Evolutionary conservation across 2,888 invertebrate genomes (phyloP), one percentile per base, ranked within the genome.

Genomic region (Clepsis dumicolana): DNA sequence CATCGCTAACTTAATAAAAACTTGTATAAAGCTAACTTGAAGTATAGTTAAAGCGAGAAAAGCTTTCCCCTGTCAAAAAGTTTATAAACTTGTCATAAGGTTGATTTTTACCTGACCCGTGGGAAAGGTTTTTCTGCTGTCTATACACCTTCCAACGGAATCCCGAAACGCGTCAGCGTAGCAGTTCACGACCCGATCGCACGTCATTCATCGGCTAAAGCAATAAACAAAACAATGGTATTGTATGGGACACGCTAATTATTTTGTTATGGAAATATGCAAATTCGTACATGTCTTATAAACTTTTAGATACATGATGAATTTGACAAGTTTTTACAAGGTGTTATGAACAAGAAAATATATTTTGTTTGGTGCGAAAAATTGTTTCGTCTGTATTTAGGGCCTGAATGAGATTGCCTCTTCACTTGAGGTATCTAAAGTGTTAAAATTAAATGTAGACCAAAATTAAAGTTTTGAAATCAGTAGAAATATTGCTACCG

Each of bases 241-340:
- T 48, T 21, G 48, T 21, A 48, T 48, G 48, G 48, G 10, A 21
- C 12, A 21, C 10, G 48, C 21, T 48, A 48, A 48, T 48, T 48
- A 1, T 16, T 16, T 44, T 44, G 16, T 16, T 44, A 8, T 44
- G 41, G 41, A 18, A 44, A 16, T 44, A 2, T 10, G 21, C 48
- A 1, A 2, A 48, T 21, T 44, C 0, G 8, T 18, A 48, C 12
- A 21, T 48, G 16, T 7, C 5, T 44, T 2, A 3, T 48, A 48
- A 48, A 48, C 21, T 21, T 2, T 21, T 48, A 48, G n/a, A 48
- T 12, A 48, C 21, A 21, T 21, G 12, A 48, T 21, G 48, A 21
- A 48, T 48, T 48, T 48, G 48, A 21, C 48, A 48, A 48, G 48
- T 48, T 48, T 21, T 48, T 48, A 12, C 12, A 12, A 12, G n/a